Percentiles rank a stretch among this genome's conserved stretches.
phyloP scores from a whole-genome alignment of 2,797 vertebrate species.

The Buphagus erythrorhynchus region DNA sequence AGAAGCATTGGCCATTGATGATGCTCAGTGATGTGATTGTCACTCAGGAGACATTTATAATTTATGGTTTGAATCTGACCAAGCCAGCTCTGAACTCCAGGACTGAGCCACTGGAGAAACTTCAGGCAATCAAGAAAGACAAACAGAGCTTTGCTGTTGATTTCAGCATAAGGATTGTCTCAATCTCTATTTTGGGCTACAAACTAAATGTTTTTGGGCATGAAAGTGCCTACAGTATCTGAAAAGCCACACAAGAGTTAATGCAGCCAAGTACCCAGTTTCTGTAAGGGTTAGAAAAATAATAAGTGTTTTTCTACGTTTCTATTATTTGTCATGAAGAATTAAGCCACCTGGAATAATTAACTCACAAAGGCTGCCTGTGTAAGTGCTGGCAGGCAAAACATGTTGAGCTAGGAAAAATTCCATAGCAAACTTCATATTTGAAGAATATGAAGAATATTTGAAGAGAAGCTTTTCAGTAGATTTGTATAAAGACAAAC shows the following conservation, averaged over 20 bases:
- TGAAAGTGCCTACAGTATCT: neutral
- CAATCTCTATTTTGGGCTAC: neutral
- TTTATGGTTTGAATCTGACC: neutral
- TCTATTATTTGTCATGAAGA: conserved; percentile 30
- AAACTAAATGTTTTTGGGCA: neutral
- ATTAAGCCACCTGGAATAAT: conserved; percentile 47
- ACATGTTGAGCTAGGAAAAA: conserved; percentile 6
- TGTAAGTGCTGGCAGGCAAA: conserved; percentile 7
- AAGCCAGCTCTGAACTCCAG: neutral
- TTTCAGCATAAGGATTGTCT: neutral
- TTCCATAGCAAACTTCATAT: conserved; percentile 6
- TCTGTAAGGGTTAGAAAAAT: conserved; percentile 19
- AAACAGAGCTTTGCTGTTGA: neutral
- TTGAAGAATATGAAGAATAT: neutral
- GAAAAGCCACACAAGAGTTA: neutral
- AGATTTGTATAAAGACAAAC: neutral
- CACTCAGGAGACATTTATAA: rapidly evolving
- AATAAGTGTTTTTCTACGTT: neutral
- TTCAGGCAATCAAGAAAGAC: neutral
- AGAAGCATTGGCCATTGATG: neutral
- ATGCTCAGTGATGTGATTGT: neutral
- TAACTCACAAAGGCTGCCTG: conserved; percentile 26
- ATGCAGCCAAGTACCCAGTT: neutral
- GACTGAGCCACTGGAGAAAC: neutral
- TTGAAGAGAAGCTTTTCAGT: neutral